Evolutionary conservation across 92 coral and sea anemone species (phyloP).

Genomic region (Palythoa heliodiscus): DNA sequence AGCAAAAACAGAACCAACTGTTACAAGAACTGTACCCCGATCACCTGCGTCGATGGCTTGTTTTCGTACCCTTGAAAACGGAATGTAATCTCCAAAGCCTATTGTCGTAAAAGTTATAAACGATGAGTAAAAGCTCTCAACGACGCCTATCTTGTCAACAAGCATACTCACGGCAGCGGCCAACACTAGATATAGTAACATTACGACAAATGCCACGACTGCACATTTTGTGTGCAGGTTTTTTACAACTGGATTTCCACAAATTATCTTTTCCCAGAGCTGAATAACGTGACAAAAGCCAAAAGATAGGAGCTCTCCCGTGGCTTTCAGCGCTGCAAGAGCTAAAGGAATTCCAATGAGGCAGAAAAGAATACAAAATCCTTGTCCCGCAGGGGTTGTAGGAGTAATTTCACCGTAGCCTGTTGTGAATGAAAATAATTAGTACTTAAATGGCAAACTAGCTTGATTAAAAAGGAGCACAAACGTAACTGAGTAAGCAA

Average conservation of each 20-base stretch:
- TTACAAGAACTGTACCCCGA: not conserved
- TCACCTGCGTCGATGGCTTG: not conserved
- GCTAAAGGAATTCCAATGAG: slow-evolving; percentile 62
- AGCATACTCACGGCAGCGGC: not conserved
- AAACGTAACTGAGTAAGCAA: too few relatives aligned
- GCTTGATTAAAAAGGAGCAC: too few relatives aligned
- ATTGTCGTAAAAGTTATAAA: slow-evolving; percentile 26
- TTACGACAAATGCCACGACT: slow-evolving; percentile 16
- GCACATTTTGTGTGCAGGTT: slow-evolving; percentile 34
- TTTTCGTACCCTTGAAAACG: slow-evolving; percentile 5
- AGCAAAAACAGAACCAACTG: slow-evolving; percentile 6
- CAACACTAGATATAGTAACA: not conserved
- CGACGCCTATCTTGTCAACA: not conserved
- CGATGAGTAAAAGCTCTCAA: slow-evolving; percentile 15
- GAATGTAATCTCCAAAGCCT: slow-evolving; percentile 39
- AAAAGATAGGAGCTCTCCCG: slow-evolving; percentile 54
- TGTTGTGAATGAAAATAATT: not conserved
- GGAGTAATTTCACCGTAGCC: slow-evolving; percentile 71
- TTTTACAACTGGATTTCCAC: not conserved
- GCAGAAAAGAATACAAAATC: slow-evolving; percentile 49
- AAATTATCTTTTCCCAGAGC: slow-evolving; percentile 14
- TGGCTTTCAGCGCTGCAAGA: slow-evolving; percentile 59
- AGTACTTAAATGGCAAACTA: too few relatives aligned
- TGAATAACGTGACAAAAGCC: slow-evolving; percentile 21
- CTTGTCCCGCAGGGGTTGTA: slow-evolving; percentile 49